A percentile compares a stretch with the other conserved stretches of the same genome.
Evolutionary conservation across 2,797 vertebrate species (phyloP).

Genomic region (Pangasius mekongensis): DNA sequence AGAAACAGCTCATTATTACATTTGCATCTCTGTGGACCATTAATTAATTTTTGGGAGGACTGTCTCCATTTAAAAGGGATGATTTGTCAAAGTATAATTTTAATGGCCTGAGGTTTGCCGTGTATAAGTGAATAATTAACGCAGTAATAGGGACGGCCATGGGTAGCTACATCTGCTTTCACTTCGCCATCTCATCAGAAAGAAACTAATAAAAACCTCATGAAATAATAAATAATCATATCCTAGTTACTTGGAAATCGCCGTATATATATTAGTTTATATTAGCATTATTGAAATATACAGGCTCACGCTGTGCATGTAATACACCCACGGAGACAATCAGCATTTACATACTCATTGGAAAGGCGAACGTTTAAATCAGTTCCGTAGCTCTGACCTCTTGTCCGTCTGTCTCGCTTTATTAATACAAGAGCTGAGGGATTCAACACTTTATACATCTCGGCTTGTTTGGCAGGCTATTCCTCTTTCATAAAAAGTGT

Average conservation of each 20-base stretch:
- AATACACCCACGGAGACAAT: slow-evolving; percentile 11
- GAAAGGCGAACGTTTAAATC: slow-evolving; percentile 64
- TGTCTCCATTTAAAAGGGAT: slow-evolving; percentile 19
- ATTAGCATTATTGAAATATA: slow-evolving; percentile 77
- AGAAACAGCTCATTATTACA: slow-evolving; percentile 12
- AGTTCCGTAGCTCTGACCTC: slow-evolving; percentile 64
- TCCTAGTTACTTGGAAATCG: slow-evolving; percentile 73
- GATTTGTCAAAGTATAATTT: slow-evolving; percentile 27
- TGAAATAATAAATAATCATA: slow-evolving; percentile 62
- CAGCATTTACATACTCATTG: slow-evolving; percentile 70
- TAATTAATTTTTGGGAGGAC: slow-evolving; percentile 9
- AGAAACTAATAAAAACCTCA: background rate
- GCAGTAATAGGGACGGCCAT: slow-evolving; percentile 72
- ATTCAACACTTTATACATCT: slow-evolving; percentile 48
- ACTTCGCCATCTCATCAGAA: background rate
- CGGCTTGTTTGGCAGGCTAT: slow-evolving; percentile 8
- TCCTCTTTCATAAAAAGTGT: background rate
- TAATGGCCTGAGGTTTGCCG: slow-evolving; percentile 65
- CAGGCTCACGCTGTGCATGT: background rate
- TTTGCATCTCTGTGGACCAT: slow-evolving; percentile 23
- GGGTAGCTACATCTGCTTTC: slow-evolving; percentile 71
- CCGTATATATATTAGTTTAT: slow-evolving; percentile 73
- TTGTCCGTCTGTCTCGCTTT: background rate
- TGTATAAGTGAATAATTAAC: slow-evolving; percentile 73
- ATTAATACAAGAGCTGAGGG: slow-evolving; percentile 51